Conservation (phyloP, 2,888 invertebrate species). For the Masnerella sp. region DNA sequence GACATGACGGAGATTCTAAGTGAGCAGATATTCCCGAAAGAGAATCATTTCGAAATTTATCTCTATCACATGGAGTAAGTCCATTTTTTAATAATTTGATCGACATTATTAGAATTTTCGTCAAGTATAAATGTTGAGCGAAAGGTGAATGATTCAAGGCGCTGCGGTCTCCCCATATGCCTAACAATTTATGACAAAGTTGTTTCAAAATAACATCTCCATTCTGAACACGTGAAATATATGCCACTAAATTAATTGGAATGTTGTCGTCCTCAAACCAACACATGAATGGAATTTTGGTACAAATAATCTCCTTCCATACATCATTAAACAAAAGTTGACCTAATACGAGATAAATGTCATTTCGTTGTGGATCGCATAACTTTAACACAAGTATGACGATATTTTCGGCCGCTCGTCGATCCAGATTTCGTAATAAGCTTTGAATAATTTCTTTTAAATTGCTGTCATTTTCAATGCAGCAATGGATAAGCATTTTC, state of each 20-base stretch:
- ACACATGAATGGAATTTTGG: slow-evolving; percentile 81
- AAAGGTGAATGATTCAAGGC: slow-evolving; percentile 82
- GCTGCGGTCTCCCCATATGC: slow-evolving; percentile 84
- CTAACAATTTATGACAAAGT: slow-evolving; percentile 80
- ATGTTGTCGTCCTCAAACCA: slow-evolving; percentile 79
- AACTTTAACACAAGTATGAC: slow-evolving; percentile 80
- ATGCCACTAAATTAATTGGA: slow-evolving; percentile 82
- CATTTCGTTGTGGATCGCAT: slow-evolving; percentile 63
- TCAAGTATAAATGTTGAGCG: slow-evolving; percentile 85
- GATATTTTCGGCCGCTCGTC: slow-evolving; percentile 81
- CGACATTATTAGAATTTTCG: slow-evolving; percentile 82
- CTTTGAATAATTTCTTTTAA: slow-evolving; percentile 74
- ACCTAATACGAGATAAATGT: slow-evolving; percentile 79
- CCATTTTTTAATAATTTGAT: slow-evolving; percentile 78
- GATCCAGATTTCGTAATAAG: slow-evolving; percentile 80
- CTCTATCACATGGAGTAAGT: slow-evolving; percentile 63
- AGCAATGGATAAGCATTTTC: slow-evolving; percentile 73
- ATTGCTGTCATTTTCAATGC: slow-evolving; percentile 60
- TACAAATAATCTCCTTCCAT: slow-evolving; percentile 84
- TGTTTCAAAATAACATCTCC: slow-evolving; percentile 73
- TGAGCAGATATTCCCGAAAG: slow-evolving; percentile 84
- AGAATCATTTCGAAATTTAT: slow-evolving; percentile 79
- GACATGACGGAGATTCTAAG: slow-evolving; percentile 82
- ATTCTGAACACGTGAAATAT: slow-evolving; percentile 78
- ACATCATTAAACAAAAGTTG: slow-evolving; percentile 68